Percentiles rank a stretch among this genome's conserved stretches.
Conservation (phyloP, 1,140 invertebrate genomes). For the Polyergus mexicanus region DNA sequence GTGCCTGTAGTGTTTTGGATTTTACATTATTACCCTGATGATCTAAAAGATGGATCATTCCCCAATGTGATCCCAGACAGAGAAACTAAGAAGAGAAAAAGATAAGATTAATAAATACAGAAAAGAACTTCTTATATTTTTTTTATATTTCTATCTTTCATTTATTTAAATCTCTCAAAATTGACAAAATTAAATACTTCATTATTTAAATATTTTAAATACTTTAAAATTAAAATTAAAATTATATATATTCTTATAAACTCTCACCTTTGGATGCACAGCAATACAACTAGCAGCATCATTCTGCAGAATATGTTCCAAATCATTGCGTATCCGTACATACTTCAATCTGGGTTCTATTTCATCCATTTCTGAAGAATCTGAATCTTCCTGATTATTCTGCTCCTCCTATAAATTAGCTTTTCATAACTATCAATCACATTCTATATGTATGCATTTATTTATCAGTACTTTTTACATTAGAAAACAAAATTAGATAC, state of each 20-base stretch:
- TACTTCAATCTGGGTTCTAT: conserved; percentile 97
- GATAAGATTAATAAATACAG: conserved; percentile 15
- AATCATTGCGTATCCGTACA: conserved; percentile 94
- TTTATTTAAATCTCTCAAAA: not conserved
- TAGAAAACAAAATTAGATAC: not conserved
- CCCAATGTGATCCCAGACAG: conserved; percentile 96
- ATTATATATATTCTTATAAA: no score
- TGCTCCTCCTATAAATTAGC: conserved; percentile 73
- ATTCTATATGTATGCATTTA: not conserved
- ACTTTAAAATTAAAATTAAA: conserved; percentile 29
- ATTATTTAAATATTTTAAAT: conserved; percentile 23
- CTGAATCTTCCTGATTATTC: conserved; percentile 84
- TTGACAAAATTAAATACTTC: not conserved
- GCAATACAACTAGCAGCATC: conserved; percentile 97
- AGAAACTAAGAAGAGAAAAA: conserved; percentile 90
- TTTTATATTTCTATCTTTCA: not conserved
- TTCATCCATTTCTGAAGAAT: conserved; percentile 88
- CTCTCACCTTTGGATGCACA: conserved; percentile 94
- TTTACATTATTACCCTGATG: conserved; percentile 94
- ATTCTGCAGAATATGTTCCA: conserved; percentile 94
- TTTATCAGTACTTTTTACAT: not conserved
- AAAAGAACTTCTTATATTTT: conserved; percentile 20
- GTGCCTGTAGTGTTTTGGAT: conserved; percentile 91
- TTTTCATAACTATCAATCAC: not conserved
- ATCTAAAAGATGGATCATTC: conserved; percentile 95